These are phyloP conservation scores for Actenoides hombroni DNA, from an alignment of 2,113 vertebrate genomes.

Conservation along the genomic window DNA sequence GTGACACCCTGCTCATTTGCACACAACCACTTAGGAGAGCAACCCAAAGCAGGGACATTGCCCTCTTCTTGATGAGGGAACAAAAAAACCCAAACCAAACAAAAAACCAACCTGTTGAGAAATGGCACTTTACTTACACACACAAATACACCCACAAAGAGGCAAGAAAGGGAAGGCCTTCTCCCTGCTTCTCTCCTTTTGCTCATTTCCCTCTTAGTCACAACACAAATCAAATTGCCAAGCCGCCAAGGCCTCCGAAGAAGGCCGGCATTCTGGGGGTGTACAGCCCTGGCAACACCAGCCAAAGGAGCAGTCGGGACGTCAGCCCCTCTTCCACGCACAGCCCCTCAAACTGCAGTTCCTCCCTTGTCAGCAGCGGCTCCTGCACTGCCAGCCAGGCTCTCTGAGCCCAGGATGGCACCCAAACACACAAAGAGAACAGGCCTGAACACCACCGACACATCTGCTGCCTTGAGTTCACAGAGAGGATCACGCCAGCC, in stretches of 20 bases:
- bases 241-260: not conserved
- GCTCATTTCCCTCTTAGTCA: not conserved
- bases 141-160: not conserved
- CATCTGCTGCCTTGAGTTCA: not conserved
- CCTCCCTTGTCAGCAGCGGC: not conserved
- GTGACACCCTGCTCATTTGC: not conserved
- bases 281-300: not conserved
- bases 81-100: not conserved
- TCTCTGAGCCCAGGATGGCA: too few species aligned
- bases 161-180: not conserved
- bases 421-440: not conserved
- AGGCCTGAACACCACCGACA: not conserved
- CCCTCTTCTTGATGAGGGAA: not conserved
- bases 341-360: fast-evolving
- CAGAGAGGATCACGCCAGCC: not conserved
- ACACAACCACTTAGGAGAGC: not conserved
- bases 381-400: not conserved
- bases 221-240: slow-evolving; percentile 22
- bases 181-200: not conserved
- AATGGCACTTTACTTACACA: not conserved
- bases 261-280: not conserved
- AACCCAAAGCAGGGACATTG: not conserved
- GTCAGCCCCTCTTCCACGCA: fast-evolving
- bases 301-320: not conserved
- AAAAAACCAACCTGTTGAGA: not conserved